These are phyloP conservation scores for Lysandra bellargus DNA, from an alignment of 2,888 invertebrate species.

Conservation along the genomic window DNA sequence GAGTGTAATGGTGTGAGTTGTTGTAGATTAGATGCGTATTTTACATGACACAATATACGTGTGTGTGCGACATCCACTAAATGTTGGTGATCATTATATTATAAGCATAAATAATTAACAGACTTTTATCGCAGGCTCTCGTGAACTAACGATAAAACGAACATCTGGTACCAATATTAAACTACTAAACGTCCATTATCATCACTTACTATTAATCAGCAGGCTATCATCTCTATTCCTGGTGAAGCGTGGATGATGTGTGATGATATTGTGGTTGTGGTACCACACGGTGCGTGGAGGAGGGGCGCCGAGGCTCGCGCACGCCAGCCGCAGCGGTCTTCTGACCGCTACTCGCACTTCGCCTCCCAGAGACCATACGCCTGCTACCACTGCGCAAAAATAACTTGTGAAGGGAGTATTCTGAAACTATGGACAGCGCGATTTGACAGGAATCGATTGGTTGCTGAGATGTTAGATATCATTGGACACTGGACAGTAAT, in stretches of 20 bases:
- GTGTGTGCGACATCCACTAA: too few species aligned
- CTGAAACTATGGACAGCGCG: background rate
- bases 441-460: background rate
- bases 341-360: conserved; percentile 67
- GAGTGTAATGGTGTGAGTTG: too few species aligned
- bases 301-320: conserved; percentile 70
- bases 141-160: too few species aligned
- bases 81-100: too few species aligned
- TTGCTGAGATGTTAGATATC: too few species aligned
- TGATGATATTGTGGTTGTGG: conserved; percentile 76
- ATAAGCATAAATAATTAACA: too few species aligned
- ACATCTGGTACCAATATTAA: too few species aligned
- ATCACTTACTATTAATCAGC: conserved; percentile 67
- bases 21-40: too few species aligned
- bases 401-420: background rate
- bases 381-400: conserved; percentile 77
- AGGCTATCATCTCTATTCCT: conserved; percentile 71
- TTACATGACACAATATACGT: too few species aligned
- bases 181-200: background rate
- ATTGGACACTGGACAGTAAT: too few species aligned
- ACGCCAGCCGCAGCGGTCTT: conserved; percentile 64
- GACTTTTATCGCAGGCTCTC: too few species aligned
- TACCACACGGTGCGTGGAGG: conserved; percentile 77
- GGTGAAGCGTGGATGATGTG: conserved; percentile 73
- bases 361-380: conserved; percentile 82